Base-by-base conservation (phyloP, 2,797 vertebrate genomes). In the Poecile montanus region DNA sequence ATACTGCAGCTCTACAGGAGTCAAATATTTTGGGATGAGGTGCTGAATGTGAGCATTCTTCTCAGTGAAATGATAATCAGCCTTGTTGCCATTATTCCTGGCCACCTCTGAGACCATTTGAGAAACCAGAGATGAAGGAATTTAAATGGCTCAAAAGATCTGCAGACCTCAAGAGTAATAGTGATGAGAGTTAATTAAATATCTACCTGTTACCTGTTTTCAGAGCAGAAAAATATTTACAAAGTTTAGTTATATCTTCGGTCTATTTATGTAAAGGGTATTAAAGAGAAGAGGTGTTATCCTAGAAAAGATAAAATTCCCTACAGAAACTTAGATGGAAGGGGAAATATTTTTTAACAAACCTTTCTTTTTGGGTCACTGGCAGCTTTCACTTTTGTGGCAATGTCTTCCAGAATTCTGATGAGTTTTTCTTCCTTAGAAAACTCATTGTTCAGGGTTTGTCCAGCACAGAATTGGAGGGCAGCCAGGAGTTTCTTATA, bases 401-500 rank as follows among this genome's bases (percentile, higher is more conserved):
- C 97, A 51, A 97, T 89, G 38, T 92, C 94, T 94, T 93, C 95
- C 40, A 98, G 91, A 92, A 98, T 96, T 87, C 89, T 51, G 79
- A 98, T 81, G 67, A 98, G 98, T 57, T 95, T 96, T 72, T 27
- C 68, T 62, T 98, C 97, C 70, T 96, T 97, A 78, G 73, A 94
- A 97, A 98, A 96, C 60, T 98, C 97, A 65, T 97, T 94, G 79
- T 90, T 97, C 85, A 98, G 72, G 68, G 91, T 9, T 95, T 97
- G 96, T 77, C 98, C 98, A 73, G 63, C 93, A 82, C 96, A 98
- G 93, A 97, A 97, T 10, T 97, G 97, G 94, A 98, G 96, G 91
- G 98, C 97, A 27, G 97, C 97, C 96, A 98, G 78, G 5, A 97
- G 57, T 85, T 97, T 98, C 93, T 74, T 94, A 91, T 98, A 98